Percentiles rank a stretch among this genome's conserved stretches.
Evolutionary conservation across 2,797 vertebrate species (phyloP).

Genomic region (Sebastolobus altivelis): DNA sequence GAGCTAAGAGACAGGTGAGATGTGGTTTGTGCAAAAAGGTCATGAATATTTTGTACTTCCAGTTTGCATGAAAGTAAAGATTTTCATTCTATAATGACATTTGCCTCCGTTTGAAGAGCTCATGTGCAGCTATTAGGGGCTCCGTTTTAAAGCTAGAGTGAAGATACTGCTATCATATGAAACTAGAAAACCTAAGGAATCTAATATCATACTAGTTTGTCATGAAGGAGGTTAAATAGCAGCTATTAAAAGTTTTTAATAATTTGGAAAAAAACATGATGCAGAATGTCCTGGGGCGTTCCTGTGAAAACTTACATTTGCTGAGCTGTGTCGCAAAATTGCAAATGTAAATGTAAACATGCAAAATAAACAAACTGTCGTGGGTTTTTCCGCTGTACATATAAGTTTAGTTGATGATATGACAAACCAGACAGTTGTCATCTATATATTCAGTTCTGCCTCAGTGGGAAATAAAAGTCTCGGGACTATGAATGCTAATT

Average conservation of each 20-base stretch:
- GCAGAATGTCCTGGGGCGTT: background rate
- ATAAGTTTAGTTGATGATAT: background rate
- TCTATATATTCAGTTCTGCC: background rate
- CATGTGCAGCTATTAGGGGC: background rate
- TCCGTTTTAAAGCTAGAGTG: too few relatives aligned
- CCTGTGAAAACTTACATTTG: background rate
- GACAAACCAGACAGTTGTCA: background rate
- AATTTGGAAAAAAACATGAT: background rate
- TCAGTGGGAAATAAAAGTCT: background rate
- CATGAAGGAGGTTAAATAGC: too few relatives aligned
- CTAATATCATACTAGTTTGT: too few relatives aligned
- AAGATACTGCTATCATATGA: too few relatives aligned
- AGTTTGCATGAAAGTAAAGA: background rate
- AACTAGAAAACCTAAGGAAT: too few relatives aligned
- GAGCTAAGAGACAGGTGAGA: background rate
- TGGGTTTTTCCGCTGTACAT: background rate
- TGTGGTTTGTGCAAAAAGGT: constrained; percentile 6
- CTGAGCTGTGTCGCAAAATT: background rate
- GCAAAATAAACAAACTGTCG: background rate
- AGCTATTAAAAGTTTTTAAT: too few relatives aligned
- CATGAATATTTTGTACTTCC: background rate
- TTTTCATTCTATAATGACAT: background rate
- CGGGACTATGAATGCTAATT: background rate
- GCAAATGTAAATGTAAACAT: background rate
- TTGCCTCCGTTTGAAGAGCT: background rate